Evolutionary conservation across 2,888 invertebrate genomes (phyloP).

Genomic region (Chloromyia formosa): DNA sequence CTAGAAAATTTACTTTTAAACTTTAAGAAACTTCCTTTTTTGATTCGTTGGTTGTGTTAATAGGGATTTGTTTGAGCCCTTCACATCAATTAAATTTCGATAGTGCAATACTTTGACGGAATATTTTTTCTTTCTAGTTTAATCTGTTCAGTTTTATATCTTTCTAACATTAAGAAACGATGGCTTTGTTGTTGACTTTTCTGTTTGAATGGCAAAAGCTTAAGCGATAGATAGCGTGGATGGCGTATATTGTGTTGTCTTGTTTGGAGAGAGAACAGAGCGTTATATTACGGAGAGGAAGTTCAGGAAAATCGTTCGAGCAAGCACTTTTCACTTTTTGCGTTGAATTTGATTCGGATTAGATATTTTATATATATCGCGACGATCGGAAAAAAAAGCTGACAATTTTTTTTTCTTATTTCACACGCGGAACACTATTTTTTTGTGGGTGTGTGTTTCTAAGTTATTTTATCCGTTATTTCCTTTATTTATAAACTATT

Average conservation of each 20-base stretch:
- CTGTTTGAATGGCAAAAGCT: conserved; percentile 43
- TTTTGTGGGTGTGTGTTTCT: too few species aligned
- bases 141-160: conserved; percentile 2
- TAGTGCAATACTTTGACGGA: conserved; percentile 21
- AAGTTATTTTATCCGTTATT: conserved; percentile 6
- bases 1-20: conserved; percentile 45
- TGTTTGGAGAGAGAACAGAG: neutral
- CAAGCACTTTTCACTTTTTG: conserved; percentile 38
- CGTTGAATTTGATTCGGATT: neutral
- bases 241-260: conserved; percentile 16
- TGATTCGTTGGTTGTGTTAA: conserved; percentile 40
- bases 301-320: conserved; percentile 1
- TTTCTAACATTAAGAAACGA: neutral
- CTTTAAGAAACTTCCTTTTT: conserved; percentile 16
- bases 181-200: neutral
- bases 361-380: neutral
- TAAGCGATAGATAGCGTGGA: conserved; percentile 42
- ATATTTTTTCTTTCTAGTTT: neutral
- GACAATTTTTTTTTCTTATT: conserved; percentile 18
- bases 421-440: neutral
- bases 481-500: neutral
- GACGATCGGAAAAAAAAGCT: neutral
- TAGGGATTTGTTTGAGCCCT: neutral
- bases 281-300: too few species aligned
- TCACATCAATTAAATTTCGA: neutral